Percentiles rank a stretch among this genome's conserved stretches.
phyloP scores from a whole-genome alignment of 2,113 vertebrate genomes.

The Oncorhynchus tshawytscha region DNA sequence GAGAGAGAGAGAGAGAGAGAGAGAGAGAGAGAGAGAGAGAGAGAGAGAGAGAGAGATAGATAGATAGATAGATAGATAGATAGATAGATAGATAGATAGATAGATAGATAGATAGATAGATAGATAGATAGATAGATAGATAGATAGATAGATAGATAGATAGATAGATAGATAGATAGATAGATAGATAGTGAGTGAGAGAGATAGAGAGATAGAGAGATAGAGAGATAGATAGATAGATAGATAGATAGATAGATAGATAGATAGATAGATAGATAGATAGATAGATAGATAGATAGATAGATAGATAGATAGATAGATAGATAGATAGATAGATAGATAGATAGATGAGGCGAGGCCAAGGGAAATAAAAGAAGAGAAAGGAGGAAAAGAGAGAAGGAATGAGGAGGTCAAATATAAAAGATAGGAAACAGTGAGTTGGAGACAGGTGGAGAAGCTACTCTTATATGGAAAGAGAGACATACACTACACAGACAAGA shows the following conservation, averaged over 20 bases:
- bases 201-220: no score
- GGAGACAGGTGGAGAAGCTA: not conserved
- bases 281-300: not conserved
- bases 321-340: not conserved
- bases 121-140: no score
- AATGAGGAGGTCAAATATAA: not conserved
- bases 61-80: no score
- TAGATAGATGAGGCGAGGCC: not conserved
- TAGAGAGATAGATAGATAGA: no score
- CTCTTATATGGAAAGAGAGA: not conserved
- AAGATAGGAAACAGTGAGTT: not conserved
- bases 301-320: no score
- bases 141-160: not conserved
- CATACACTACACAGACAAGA: not conserved
- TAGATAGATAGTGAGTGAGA: no score
- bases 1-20: not conserved
- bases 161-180: not conserved
- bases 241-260: no score
- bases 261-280: not conserved
- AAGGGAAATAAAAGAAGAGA: not conserved
- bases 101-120: no score
- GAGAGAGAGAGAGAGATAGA: no score
- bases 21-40: no score
- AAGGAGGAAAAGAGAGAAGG: not conserved
- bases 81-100: no score